Base-by-base conservation (phyloP, 2,888 invertebrate genomes). In the Brachyptera risi region DNA sequence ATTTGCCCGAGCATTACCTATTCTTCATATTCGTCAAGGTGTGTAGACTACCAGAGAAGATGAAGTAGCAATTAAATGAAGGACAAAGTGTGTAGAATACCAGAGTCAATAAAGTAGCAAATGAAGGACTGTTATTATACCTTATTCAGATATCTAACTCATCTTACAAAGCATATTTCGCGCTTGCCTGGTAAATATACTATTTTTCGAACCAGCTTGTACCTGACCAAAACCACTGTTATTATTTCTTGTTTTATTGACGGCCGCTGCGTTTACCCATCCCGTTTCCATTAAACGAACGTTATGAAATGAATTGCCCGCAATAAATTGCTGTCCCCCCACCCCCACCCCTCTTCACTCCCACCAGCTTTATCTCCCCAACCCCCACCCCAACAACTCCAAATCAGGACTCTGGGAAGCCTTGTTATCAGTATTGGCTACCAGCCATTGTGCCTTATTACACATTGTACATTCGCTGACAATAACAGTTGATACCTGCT, bases 281-380 rank as follows among this genome's bases (percentile, higher is more conserved):
- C 44, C 19, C 44, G 24, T 37, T 59, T 50, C 60, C 63, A 51
- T 58, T 63, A 60, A 63, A 63, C 60, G 63, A 60, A 60, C 60
- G 50, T 63, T 63, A 63, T 63, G 63, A 63, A 63, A 63, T 63
- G 63, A 63, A 63, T 63, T 63, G 63, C 63, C 62, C 63, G 63
- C 63, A 63, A 63, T 63, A 63, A 63, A 63, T 63, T 63, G 63
- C 60, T 35, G 35, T 23, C 27, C 38, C 61, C 60, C 13, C 13
- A 26, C 56, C 37, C 47, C n/a, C 42, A 27, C 11, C 47, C n/a
- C 42, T 21, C 11, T 44, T 44, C 17, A 47, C 44, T 50, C 38
- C 58, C 31, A 35, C 38, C 59, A 31, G 15, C 58, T 27, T 27
- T 31, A 21, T 27, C 58, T 44, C 58, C 57, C 26, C 7, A 1